Evolutionary conservation across 2,113 vertebrate species (phyloP).

Genomic region (Paracanthobrama guichenoti): DNA sequence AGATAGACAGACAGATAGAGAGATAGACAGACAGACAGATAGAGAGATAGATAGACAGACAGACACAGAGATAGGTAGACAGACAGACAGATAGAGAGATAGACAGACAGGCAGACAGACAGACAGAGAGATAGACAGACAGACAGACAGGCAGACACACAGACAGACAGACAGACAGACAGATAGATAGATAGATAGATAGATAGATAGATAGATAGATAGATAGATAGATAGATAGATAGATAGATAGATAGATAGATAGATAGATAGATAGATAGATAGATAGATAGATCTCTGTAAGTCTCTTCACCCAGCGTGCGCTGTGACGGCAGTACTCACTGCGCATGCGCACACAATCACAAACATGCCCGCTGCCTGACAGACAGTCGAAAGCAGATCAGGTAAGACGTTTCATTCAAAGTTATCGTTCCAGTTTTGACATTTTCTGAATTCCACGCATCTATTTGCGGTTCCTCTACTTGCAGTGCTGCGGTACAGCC

Average conservation of each 20-base stretch:
- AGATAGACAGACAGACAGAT: not conserved
- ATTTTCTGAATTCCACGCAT: not conserved
- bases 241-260: no score
- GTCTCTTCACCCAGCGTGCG: not conserved
- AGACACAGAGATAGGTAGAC: not conserved
- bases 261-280: not conserved
- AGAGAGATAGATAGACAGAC: not conserved
- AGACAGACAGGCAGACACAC: no score
- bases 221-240: no score
- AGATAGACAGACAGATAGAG: not conserved
- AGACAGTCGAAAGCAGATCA: slow-evolving; percentile 35
- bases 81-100: no score
- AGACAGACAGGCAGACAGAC: not conserved
- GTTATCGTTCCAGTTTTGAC: no score
- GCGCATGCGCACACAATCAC: slow-evolving; percentile 53
- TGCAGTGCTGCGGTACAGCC: not conserved
- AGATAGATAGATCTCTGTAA: not conserved
- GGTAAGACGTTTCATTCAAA: slow-evolving; percentile 33
- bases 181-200: no score
- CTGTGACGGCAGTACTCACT: not conserved
- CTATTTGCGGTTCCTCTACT: not conserved
- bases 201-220: no score
- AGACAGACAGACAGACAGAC: no score
- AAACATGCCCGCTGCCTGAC: slow-evolving; percentile 37
- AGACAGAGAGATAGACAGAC: no score